These are phyloP conservation scores for Bactericera cockerelli DNA, from an alignment of 1,140 invertebrate genomes.

Conservation along the genomic window DNA sequence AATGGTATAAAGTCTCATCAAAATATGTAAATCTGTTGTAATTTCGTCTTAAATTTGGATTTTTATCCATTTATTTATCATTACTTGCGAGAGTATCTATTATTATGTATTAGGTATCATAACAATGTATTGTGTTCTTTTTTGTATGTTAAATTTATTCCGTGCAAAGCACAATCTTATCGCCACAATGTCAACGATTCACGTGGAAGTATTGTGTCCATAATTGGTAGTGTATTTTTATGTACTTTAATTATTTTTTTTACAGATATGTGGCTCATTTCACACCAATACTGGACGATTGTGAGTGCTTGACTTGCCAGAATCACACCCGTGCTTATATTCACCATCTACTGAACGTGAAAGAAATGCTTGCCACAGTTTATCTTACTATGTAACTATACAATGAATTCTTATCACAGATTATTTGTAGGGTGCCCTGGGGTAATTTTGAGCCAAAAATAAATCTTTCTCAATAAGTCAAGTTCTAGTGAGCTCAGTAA, in stretches of 20 bases:
- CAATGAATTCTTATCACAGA: too few species aligned
- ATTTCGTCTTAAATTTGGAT: conserved; percentile 10
- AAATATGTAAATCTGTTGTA: too few species aligned
- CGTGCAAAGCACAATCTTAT: not conserved
- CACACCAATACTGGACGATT: conserved; percentile 43
- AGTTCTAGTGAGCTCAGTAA: not conserved
- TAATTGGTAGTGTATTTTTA: too few species aligned
- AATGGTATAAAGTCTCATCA: too few species aligned
- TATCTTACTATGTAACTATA: conserved; percentile 59
- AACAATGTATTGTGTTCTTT: too few species aligned
- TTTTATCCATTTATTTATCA: conserved; percentile 1
- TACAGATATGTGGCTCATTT: conserved; percentile 57
- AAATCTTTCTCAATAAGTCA: too few species aligned
- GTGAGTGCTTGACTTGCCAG: conserved; percentile 57
- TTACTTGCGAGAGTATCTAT: not conserved
- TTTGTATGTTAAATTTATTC: conserved; percentile 3
- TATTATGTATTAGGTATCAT: too few species aligned
- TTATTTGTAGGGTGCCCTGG: too few species aligned
- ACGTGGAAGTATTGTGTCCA: too few species aligned
- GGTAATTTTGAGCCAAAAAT: too few species aligned
- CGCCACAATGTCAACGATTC: not conserved
- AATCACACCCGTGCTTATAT: conserved; percentile 72
- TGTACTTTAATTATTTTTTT: conserved; percentile 23
- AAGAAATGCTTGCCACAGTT: conserved; percentile 54
- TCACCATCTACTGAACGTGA: conserved; percentile 59